Base-by-base conservation (phyloP, 2,888 invertebrate genomes). In the Yponomeuta plumbellus region DNA sequence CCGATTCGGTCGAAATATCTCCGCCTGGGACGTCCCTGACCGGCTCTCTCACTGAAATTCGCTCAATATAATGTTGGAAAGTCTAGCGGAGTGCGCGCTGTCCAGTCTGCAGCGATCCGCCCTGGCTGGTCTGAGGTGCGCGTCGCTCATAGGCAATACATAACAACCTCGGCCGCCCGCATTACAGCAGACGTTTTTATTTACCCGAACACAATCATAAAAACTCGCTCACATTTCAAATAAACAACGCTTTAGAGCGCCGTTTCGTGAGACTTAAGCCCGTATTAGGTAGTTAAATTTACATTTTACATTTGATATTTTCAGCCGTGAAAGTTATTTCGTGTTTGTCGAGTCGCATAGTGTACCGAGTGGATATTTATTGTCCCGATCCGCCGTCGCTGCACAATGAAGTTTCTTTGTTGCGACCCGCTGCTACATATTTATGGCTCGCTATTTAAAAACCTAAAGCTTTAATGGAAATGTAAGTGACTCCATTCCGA, bases 231-330 rank as follows among this genome's bases (percentile, higher is more conserved):
- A 85, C 83, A 84, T 83, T 76, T 80, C 81, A 83, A 84, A 88
- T 85, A 86, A 88, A 86, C 85, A 87, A 79, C 77, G 80, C 81
- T 85, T 84, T 83, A 81, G 80, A 85, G 82, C 84, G 80, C 80
- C 81, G 80, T 83, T 80, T 80, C 78, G 80, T 80, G 72, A 77
- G 76, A 79, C 83, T 84, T 80, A 80, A 83, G 79, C 79, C 79
- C 84, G 86, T 83, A 89, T 88, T 89, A 89, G 88, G 88, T 84
- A 85, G 83, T 89, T 88, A 88, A 87, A 88, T 89, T 88, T 88
- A 88, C 88, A 88, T 87, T 88, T 87, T 84, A 83, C 86, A 86
- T 88, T 88, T 87, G 86, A 88, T 87, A 87, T 85, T 87, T 87
- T 83, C 84, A 83, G 83, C 86, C 86, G 88, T 87, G 88, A 86